Evolutionary conservation across 2,797 vertebrate genomes (phyloP).

Genomic region (Hemitrygon akajei): DNA sequence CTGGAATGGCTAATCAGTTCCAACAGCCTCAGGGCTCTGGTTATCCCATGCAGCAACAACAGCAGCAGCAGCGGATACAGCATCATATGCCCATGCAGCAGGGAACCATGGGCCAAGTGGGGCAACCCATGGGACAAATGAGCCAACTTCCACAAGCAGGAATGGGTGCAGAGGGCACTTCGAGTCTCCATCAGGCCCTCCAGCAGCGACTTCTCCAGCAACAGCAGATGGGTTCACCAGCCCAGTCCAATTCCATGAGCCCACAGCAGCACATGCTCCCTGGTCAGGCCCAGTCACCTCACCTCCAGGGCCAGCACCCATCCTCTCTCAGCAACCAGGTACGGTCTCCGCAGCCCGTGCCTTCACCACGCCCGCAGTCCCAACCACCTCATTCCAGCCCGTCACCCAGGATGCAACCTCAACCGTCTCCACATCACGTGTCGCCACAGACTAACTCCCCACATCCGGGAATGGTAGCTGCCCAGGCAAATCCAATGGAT

Average conservation of each 20-base stretch:
- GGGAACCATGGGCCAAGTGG: conserved; percentile 70
- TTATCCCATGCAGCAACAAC: conserved; percentile 65
- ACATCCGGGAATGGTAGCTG: conserved; percentile 78
- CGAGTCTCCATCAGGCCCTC: conserved; percentile 72
- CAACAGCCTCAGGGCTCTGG: conserved; percentile 70
- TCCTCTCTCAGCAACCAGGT: conserved; percentile 87
- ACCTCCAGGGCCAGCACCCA: conserved; percentile 80
- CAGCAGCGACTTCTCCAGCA: conserved; percentile 60
- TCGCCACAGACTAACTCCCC: conserved; percentile 93
- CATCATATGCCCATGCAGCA: conserved; percentile 66
- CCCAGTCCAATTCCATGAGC: conserved; percentile 90
- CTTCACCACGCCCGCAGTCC: conserved; percentile 87
- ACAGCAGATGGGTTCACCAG: conserved; percentile 67
- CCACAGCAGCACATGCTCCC: conserved; percentile 73
- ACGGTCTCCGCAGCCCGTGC: conserved; percentile 84
- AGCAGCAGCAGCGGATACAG: conserved; percentile 60
- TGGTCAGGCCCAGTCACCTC: conserved; percentile 77
- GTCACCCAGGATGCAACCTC: conserved; percentile 88
- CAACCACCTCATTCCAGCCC: conserved; percentile 96
- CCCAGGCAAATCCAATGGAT: conserved; percentile 87
- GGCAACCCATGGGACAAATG: conserved; percentile 71
- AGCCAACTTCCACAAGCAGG: conserved; percentile 66
- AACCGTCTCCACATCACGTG: conserved; percentile 90
- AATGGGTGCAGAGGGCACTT: conserved; percentile 62
- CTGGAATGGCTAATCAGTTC: conserved; percentile 77